Base-by-base conservation (phyloP, 2,797 vertebrate species). In the Diglossa cyanea region DNA sequence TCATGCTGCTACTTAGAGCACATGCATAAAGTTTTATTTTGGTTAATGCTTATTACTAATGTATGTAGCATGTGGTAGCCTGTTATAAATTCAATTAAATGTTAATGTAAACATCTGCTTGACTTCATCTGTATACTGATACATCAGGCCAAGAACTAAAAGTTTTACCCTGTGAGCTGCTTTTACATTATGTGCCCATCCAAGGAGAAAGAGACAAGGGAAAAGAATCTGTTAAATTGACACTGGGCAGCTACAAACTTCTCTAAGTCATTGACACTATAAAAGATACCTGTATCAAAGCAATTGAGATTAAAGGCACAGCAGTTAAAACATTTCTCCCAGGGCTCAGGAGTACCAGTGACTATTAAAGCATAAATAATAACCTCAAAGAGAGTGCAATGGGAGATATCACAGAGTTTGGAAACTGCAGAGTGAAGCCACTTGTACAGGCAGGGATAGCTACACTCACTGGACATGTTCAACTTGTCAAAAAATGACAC, bases 11-110 rank as follows among this genome's bases (percentile, higher is more conserved):
- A 12, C 92, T 90, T 35, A 37, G 44, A n/a, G 75, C 75, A 94
- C 39, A 60, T 30, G n/a, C 31, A 71, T 44, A 92, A 68, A 65
- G 24, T 68, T 95, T 94, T 95, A 57, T 94, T 96, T 96, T 94
- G 66, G 42, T 76, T 96, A 95, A 86, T 79, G 75, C 67, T 95
- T 91, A 96, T 96, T 90, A 94, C 44, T 97, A 93, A 95, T 92
- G 83, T 74, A 97, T 95, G 83, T 77, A 77, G 95, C 88, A 90
- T 68, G 62, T 75, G 78, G 70, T 67, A 76, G 33, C 13, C 50
- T 74, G 54, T 77, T 93, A 92, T n/a, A 94, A 95, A 97, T 94
- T 72, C 86, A 92, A 92, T 96, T 92, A 96, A 96, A 95, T 86
- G 75, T 96, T 96, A 94, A 96, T 95, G 75, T 60, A 92, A 96